Conservation (phyloP, 2,888 invertebrate species). For the Plutella xylostella region DNA sequence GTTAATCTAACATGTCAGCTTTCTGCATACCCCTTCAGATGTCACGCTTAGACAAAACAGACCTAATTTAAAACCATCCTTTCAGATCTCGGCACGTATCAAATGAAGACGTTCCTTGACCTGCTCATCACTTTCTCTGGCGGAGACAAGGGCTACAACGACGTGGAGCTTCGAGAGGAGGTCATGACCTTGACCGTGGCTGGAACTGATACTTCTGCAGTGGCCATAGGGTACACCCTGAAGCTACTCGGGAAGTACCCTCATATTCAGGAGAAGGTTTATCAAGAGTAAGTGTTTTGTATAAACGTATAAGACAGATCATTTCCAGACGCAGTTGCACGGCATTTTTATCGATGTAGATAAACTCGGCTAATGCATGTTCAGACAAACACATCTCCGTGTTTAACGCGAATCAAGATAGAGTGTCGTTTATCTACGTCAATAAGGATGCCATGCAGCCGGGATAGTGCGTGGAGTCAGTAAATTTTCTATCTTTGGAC, state of each 20-base stretch:
- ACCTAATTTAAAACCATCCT: conserved; percentile 7
- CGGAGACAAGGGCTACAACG: conserved; percentile 56
- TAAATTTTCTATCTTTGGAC: too few species aligned
- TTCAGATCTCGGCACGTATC: conserved; percentile 39
- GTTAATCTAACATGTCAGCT: too few species aligned
- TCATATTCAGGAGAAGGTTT: conserved; percentile 52
- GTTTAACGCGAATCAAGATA: too few species aligned
- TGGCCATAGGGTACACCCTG: conserved; percentile 48
- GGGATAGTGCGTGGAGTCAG: too few species aligned
- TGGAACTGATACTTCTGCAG: conserved; percentile 65
- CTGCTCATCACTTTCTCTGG: conserved; percentile 61
- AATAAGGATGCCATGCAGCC: too few species aligned
- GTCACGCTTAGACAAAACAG: neutral
- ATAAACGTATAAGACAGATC: too few species aligned
- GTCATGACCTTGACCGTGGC: conserved; percentile 68
- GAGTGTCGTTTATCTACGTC: too few species aligned
- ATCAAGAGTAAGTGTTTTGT: conserved; percentile 53
- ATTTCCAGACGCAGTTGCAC: too few species aligned
- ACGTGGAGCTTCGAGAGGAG: conserved; percentile 68
- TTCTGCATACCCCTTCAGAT: too few species aligned
- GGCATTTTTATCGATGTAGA: too few species aligned
- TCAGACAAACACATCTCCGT: too few species aligned
- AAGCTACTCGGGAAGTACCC: conserved; percentile 55
- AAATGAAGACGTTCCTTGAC: conserved; percentile 65
- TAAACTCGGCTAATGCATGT: too few species aligned